Conservation (phyloP, 2,113 vertebrate genomes). For the Xiphophorus hellerii region DNA sequence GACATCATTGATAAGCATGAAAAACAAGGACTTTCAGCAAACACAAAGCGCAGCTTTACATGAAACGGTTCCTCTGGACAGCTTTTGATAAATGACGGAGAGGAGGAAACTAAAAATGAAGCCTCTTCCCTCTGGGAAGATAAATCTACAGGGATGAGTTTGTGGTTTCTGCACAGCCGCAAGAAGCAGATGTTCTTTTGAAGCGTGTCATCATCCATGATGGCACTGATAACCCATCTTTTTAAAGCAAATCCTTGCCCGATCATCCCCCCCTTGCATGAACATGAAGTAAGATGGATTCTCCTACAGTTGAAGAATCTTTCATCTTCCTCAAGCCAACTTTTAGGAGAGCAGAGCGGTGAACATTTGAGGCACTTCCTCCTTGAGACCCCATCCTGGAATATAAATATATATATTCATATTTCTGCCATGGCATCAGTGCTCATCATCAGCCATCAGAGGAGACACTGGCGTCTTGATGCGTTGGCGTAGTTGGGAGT, state of each 20-base stretch:
- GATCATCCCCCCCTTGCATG: not conserved
- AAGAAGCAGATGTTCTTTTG: conserved; percentile 63
- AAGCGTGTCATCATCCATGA: conserved; percentile 51
- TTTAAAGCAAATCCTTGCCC: no score
- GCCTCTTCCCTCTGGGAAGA: no score
- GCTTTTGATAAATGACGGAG: conserved; percentile 15
- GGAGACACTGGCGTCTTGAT: no score
- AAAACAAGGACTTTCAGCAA: conserved; percentile 31
- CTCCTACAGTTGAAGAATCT: not conserved
- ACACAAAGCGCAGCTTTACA: conserved; percentile 26
- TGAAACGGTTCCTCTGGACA: conserved; percentile 19
- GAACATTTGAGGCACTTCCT: conserved; percentile 60
- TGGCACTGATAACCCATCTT: conserved; percentile 30
- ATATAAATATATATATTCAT: not conserved
- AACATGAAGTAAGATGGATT: not conserved
- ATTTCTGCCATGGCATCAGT: no score
- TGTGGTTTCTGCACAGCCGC: conserved; percentile 16
- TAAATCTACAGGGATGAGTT: no score
- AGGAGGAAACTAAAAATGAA: not conserved
- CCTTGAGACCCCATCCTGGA: conserved; percentile 30
- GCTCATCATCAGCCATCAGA: no score
- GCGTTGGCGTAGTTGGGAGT: no score
- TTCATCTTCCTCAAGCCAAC: not conserved
- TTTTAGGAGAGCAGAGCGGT: conserved; percentile 8
- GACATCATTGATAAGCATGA: conserved; percentile 49